Conservation (phyloP, 2,888 invertebrate genomes). For the Apamea crenata region DNA sequence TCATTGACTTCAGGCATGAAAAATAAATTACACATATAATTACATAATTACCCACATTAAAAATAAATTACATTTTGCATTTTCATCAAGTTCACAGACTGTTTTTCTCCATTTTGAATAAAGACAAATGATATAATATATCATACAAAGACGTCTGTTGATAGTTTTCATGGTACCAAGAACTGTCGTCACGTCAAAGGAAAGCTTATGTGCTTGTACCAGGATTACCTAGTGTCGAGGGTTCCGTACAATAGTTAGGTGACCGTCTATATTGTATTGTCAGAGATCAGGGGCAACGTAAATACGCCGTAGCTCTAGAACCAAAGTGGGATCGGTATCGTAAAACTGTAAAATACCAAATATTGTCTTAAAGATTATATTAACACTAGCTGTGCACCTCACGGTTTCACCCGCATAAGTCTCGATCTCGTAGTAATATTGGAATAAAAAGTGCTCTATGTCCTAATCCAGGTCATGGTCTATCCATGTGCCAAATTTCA, state of each 20-base stretch:
- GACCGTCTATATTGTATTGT: not conserved
- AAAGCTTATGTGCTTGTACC: conserved; percentile 21
- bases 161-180: conserved; percentile 7
- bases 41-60: too few species aligned
- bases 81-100: not conserved
- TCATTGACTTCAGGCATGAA: too few species aligned
- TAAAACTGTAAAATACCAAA: too few species aligned
- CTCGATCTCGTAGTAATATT: too few species aligned
- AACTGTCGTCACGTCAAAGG: conserved; percentile 7
- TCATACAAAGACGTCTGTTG: not conserved
- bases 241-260: not conserved
- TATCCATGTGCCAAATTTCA: too few species aligned
- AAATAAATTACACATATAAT: not conserved
- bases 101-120: not conserved
- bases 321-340: not conserved
- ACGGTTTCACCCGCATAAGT: too few species aligned
- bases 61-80: not conserved
- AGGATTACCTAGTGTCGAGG: conserved; percentile 36
- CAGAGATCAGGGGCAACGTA: not conserved
- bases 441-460: too few species aligned
- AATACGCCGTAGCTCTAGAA: not conserved
- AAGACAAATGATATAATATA: too few species aligned
- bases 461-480: too few species aligned
- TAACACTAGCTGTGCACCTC: too few species aligned
- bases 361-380: too few species aligned